Percentiles rank a stretch among this genome's conserved stretches.
These are phyloP conservation scores for Cavia aperea DNA, from an alignment of 2,113 vertebrate species.

Conservation along the genomic window DNA sequence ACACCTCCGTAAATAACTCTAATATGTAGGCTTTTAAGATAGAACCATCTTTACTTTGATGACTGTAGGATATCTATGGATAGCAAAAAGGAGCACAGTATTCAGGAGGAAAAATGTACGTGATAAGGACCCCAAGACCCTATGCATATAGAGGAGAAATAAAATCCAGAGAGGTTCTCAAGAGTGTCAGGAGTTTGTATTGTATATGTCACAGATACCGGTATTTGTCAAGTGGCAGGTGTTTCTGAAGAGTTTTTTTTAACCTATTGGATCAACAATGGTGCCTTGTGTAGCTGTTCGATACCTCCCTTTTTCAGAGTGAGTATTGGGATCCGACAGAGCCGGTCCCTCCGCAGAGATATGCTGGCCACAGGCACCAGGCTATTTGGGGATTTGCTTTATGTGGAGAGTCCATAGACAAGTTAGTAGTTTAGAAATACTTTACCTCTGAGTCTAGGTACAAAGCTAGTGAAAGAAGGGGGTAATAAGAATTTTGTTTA, in stretches of 20 bases:
- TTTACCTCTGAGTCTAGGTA: neutral
- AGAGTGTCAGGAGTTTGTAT: too few relatives aligned
- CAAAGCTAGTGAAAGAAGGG: conserved; percentile 16
- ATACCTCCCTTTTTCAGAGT: neutral
- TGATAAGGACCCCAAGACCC: neutral
- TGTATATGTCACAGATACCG: neutral
- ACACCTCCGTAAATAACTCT: neutral
- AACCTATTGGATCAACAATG: neutral
- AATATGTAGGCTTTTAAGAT: conserved; percentile 16
- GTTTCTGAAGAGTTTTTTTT: neutral
- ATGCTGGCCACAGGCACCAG: neutral
- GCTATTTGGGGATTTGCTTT: neutral
- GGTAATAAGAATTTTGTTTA: conserved; percentile 7
- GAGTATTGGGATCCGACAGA: neutral
- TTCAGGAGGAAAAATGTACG: neutral
- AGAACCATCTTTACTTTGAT: neutral
- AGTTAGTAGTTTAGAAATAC: neutral
- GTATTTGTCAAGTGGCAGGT: neutral
- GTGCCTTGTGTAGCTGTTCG: neutral
- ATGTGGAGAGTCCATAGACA: neutral
- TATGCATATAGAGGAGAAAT: neutral
- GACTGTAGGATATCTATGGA: neutral
- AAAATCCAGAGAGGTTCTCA: neutral
- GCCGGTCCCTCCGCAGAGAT: neutral
- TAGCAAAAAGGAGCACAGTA: neutral